Conservation (phyloP, 2,797 vertebrate species). For the Pagetopsis macropterus region DNA sequence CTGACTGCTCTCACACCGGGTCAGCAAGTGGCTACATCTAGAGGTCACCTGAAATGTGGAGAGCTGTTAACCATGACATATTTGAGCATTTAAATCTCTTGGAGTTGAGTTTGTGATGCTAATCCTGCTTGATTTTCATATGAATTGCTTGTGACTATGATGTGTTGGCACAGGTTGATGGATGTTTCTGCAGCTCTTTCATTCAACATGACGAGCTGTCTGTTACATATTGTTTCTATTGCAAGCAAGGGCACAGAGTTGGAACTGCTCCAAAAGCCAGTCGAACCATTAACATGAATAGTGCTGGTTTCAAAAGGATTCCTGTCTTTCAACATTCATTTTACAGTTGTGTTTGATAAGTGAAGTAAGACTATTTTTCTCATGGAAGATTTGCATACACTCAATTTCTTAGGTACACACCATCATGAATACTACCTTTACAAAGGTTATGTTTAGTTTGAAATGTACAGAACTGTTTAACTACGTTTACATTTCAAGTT, state of each 20-base stretch:
- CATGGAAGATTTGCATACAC: neutral
- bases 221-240: conserved; percentile 44
- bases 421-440: neutral
- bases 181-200: conserved; percentile 26
- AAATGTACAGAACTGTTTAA: neutral
- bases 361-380: neutral
- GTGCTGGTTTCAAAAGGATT: conserved; percentile 43
- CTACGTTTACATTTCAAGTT: neutral
- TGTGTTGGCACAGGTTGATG: conserved; percentile 26
- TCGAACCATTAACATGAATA: conserved; percentile 44
- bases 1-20: conserved; percentile 39
- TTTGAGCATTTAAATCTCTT: neutral
- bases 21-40: conserved; percentile 43
- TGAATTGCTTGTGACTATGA: conserved; percentile 32
- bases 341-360: conserved; percentile 5
- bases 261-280: conserved; percentile 42
- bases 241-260: conserved; percentile 29
- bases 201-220: conserved; percentile 43
- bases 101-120: conserved; percentile 15
- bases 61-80: neutral
- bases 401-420: neutral
- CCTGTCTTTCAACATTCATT: conserved; percentile 22
- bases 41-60: conserved; percentile 52
- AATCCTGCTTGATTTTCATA: conserved; percentile 31
- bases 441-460: neutral